Percentiles rank a stretch among this genome's conserved stretches.
Conservation (phyloP, 1,140 invertebrate species). For the Papilio xuthus region DNA sequence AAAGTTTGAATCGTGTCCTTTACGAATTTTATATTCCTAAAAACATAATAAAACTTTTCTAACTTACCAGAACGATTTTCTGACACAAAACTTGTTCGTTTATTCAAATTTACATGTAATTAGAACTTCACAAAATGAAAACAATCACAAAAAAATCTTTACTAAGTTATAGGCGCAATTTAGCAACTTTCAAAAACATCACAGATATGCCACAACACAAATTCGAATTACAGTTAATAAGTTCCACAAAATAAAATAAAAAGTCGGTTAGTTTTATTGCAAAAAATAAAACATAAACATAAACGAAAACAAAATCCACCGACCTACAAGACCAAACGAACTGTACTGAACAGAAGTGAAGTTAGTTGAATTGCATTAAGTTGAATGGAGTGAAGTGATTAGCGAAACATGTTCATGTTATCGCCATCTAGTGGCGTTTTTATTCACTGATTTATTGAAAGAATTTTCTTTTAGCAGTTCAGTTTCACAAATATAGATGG, state of each 20-base stretch:
- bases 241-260: slow-evolving; percentile 13
- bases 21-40: background rate
- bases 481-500: background rate
- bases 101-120: slow-evolving; percentile 27
- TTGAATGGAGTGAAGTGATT: slow-evolving; percentile 16
- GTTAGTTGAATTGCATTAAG: background rate
- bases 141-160: slow-evolving; percentile 44
- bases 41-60: background rate
- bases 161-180: slow-evolving; percentile 34
- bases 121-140: slow-evolving; percentile 38
- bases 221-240: slow-evolving; percentile 9
- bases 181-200: slow-evolving; percentile 33
- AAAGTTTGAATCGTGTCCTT: slow-evolving; percentile 41
- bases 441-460: background rate
- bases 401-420: background rate
- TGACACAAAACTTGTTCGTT: background rate
- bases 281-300: slow-evolving; percentile 33
- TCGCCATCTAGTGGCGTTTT: background rate
- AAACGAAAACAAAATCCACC: slow-evolving; percentile 20
- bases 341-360: slow-evolving; percentile 21
- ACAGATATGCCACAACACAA: slow-evolving; percentile 43
- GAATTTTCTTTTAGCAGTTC: background rate
- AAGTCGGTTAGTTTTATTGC: slow-evolving; percentile 18
- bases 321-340: slow-evolving; percentile 9
- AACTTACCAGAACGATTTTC: slow-evolving; percentile 17